These are phyloP conservation scores for Drosophila eugracilis DNA, from an alignment of 1,140 invertebrate species.

Conservation along the genomic window DNA sequence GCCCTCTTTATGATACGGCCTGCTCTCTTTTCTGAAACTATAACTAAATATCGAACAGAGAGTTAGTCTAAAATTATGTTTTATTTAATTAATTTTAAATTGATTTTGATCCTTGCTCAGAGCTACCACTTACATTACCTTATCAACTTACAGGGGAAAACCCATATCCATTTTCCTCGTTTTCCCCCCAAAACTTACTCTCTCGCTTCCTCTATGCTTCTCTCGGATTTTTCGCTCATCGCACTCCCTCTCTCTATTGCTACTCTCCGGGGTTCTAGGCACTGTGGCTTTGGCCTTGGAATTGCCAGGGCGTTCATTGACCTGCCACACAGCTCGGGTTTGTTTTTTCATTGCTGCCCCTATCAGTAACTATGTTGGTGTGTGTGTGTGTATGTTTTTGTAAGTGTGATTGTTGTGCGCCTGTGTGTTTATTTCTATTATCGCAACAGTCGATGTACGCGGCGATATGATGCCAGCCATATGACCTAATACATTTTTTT, in stretches of 20 bases:
- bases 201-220: slow-evolving; percentile 7
- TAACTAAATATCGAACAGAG: slow-evolving; percentile 14
- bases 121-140: neutral
- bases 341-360: slow-evolving; percentile 63
- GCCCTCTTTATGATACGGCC: slow-evolving; percentile 4
- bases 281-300: slow-evolving; percentile 80
- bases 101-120: neutral
- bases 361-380: slow-evolving; percentile 42
- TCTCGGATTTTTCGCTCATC: slow-evolving; percentile 12
- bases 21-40: slow-evolving; percentile 13
- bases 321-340: slow-evolving; percentile 55
- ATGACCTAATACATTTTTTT: slow-evolving; percentile 74
- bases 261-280: slow-evolving; percentile 52
- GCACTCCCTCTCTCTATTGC: slow-evolving; percentile 12
- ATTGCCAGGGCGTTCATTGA: slow-evolving; percentile 77
- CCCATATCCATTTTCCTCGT: neutral
- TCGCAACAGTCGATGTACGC: slow-evolving; percentile 69
- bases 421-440: slow-evolving; percentile 75
- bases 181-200: neutral
- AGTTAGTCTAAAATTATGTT: neutral
- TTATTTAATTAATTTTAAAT: neutral
- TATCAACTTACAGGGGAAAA: neutral
- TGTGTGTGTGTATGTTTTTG: slow-evolving; percentile 1
- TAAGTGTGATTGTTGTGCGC: slow-evolving; percentile 36
- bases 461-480: slow-evolving; percentile 72